phyloP scores from a whole-genome alignment of 2,888 invertebrate species.

The Lithophane leautieri region DNA sequence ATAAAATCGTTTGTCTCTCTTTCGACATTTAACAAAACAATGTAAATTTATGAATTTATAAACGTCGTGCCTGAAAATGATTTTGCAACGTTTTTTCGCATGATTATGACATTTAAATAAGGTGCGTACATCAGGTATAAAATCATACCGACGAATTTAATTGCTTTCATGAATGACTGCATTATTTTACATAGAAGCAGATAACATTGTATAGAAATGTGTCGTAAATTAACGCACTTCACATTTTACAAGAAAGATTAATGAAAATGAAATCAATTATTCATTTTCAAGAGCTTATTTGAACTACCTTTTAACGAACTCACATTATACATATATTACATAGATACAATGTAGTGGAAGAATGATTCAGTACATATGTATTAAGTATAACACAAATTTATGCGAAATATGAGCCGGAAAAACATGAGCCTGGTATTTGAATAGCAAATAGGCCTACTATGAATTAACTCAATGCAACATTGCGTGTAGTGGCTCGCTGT shows the following conservation, averaged over 20 bases:
- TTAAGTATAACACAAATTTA: conserved; percentile 37
- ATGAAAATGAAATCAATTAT: conserved; percentile 30
- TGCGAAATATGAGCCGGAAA: conserved; percentile 51
- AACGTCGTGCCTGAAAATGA: conserved; percentile 2
- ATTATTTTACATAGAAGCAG: conserved; percentile 18
- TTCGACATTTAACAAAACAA: conserved; percentile 12
- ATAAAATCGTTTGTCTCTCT: not conserved
- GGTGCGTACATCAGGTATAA: conserved; percentile 40
- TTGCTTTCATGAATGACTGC: conserved; percentile 2
- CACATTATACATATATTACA: not conserved
- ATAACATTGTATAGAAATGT: conserved; percentile 25
- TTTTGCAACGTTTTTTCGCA: conserved; percentile 10
- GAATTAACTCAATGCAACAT: conserved; percentile 64
- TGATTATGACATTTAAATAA: conserved; percentile 38
- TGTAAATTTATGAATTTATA: conserved; percentile 4
- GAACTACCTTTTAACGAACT: not conserved
- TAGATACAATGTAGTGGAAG: not conserved
- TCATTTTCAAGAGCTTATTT: conserved; percentile 8
- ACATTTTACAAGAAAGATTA: conserved; percentile 31
- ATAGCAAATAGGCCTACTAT: conserved; percentile 52
- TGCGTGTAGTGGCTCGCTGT: conserved; percentile 57
- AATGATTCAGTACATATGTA: conserved; percentile 28
- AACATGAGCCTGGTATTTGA: conserved; percentile 43
- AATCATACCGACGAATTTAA: conserved; percentile 7
- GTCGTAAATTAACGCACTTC: conserved; percentile 47